These are phyloP conservation scores for Cyaniris semiargus DNA, from an alignment of 2,888 invertebrate species.

Conservation along the genomic window DNA sequence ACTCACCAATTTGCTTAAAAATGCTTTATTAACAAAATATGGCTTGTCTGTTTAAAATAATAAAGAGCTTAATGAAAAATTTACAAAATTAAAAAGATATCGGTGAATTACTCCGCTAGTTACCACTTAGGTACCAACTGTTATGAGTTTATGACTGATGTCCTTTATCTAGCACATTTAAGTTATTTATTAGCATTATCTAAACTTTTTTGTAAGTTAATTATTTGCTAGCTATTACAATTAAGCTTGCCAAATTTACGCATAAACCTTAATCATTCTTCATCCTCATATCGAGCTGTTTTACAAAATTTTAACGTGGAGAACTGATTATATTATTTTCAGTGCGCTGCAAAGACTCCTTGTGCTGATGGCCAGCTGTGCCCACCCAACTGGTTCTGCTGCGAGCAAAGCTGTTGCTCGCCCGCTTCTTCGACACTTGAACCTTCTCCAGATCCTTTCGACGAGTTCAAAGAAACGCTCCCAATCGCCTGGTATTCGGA, in stretches of 20 bases:
- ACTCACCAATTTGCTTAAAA: not conserved
- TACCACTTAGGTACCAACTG: too few relatives aligned
- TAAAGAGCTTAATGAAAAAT: not conserved
- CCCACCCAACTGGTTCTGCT: slow-evolving; percentile 88
- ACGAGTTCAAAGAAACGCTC: slow-evolving; percentile 51
- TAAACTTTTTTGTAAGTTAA: too few relatives aligned
- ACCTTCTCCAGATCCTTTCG: slow-evolving; percentile 64
- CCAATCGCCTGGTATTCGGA: slow-evolving; percentile 64
- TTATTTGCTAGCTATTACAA: too few relatives aligned
- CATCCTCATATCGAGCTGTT: not conserved
- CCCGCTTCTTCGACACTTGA: slow-evolving; percentile 59
- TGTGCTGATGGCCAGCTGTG: slow-evolving; percentile 84
- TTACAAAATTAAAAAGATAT: not conserved
- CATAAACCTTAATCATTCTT: not conserved
- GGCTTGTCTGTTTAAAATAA: not conserved
- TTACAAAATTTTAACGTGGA: not conserved
- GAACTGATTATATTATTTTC: slow-evolving; percentile 7
- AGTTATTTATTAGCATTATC: too few relatives aligned
- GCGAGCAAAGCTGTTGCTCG: slow-evolving; percentile 84
- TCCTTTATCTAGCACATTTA: too few relatives aligned
- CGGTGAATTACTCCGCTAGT: not conserved
- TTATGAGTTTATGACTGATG: too few relatives aligned
- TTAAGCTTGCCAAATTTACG: not conserved
- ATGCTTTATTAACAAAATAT: not conserved
- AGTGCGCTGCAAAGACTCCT: slow-evolving; percentile 65